A percentile compares a stretch with the other conserved stretches of the same genome.
These are phyloP conservation scores for Gymnorhina tibicen DNA, from an alignment of 2,113 vertebrate genomes.

Conservation along the genomic window DNA sequence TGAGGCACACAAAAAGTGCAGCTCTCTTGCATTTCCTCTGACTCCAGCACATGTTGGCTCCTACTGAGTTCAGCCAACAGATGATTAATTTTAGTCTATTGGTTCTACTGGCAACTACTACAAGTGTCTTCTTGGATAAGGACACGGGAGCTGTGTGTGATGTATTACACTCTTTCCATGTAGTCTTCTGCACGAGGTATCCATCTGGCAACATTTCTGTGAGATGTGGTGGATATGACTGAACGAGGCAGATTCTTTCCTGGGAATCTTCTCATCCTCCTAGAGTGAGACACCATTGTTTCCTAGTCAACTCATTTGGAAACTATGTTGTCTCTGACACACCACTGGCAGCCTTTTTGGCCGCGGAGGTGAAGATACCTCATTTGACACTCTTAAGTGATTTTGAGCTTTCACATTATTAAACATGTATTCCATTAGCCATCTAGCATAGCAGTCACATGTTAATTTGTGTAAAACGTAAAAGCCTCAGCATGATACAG, in stretches of 20 bases:
- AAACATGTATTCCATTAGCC: constrained; percentile 11
- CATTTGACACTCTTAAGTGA: neutral
- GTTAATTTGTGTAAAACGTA: neutral
- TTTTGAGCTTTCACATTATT: constrained; percentile 10
- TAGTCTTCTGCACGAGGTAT: neutral
- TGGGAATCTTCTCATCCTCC: neutral
- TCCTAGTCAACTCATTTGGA: neutral
- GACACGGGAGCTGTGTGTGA: neutral
- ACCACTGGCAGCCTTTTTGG: neutral
- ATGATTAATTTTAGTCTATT: constrained; percentile 32
- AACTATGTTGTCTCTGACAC: neutral
- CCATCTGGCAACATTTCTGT: neutral
- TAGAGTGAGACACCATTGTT: neutral
- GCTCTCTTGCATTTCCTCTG: neutral
- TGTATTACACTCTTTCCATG: neutral
- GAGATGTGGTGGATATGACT: neutral
- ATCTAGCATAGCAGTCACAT: neutral
- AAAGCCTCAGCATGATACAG: neutral
- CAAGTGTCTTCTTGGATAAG: neutral
- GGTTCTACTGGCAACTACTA: neutral
- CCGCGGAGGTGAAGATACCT: neutral
- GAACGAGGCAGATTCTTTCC: neutral
- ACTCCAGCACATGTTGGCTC: neutral
- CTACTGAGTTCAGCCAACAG: neutral
- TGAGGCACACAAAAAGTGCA: neutral